Evolutionary conservation across 2,888 invertebrate species (phyloP), one percentile per base, ranked within the genome.

Genomic region (Incurvaria masculella): DNA sequence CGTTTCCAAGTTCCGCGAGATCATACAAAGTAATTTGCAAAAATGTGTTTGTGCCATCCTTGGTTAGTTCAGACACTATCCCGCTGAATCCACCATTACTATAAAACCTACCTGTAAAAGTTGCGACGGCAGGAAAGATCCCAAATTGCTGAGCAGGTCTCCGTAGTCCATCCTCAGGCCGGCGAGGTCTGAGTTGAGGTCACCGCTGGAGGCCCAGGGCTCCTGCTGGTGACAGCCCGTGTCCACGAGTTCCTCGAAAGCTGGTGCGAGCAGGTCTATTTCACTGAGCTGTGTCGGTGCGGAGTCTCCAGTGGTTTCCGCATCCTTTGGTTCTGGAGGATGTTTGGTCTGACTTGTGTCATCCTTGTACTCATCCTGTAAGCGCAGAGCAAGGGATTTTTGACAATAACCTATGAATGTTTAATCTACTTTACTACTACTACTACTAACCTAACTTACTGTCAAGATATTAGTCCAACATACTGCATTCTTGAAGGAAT

Each of bases 281-380:
- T 64, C 16, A 56, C 59, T 26, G 42, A 18, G 18, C 14, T n/a
- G n/a, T n/a, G n/a, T 47, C 18, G 21, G 47, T 49, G 58, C 57
- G 47, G 54, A 62, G 43, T 59, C 56, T 42, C 53, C 52, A 49
- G 64, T 59, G n/a, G 59, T 57, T 50, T 54, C 53, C 47, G 51
- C 58, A 53, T 62, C 61, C 58, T 60, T 57, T 48, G 59, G 6
- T 11, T 33, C 57, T 50, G 59, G 61, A n/a, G 55, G 54, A 50
- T 70, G 68, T 56, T 65, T 66, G 46, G 69, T 61, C 2, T 61
- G 44, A 18, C 46, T 61, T 26, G 60, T 61, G 50, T 78, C 70
- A 62, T 85, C 84, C 59, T 80, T 80, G 56, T 81, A 85, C 56
- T 85, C 85, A 59, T 83, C 82, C 81, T 85, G 70, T 49, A 79